Conservation (phyloP, 1,140 invertebrate genomes). For the Trichonephila clavipes region DNA sequence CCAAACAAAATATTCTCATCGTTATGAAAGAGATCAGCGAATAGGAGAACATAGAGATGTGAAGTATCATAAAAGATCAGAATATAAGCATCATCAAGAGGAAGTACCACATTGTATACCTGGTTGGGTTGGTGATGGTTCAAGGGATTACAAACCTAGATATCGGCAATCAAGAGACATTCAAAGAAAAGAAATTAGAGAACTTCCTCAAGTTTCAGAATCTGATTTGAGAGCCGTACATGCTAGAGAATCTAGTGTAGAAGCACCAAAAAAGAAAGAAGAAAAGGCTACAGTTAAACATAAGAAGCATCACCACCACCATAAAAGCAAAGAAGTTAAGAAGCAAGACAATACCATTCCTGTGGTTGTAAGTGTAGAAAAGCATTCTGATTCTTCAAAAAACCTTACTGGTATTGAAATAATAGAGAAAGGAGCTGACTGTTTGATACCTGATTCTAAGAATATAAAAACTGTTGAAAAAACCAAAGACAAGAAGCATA, state of each 20-base stretch:
- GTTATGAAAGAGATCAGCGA: conserved; percentile 58
- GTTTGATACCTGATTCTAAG: conserved; percentile 82
- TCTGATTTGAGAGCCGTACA: conserved; percentile 63
- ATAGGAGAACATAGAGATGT: neutral
- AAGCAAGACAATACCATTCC: conserved; percentile 53
- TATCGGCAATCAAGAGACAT: conserved; percentile 53
- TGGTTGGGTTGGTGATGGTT: conserved; percentile 66
- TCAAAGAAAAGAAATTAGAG: conserved; percentile 66
- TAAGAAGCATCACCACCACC: conserved; percentile 75
- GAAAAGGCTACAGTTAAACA: conserved; percentile 79
- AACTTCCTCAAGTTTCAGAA: conserved; percentile 66
- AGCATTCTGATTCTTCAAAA: conserved; percentile 42
- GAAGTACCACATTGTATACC: conserved; percentile 63
- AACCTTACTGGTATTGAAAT: conserved; percentile 10
- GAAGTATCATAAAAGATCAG: conserved; percentile 63
- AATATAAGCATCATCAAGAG: conserved; percentile 47
- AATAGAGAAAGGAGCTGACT: neutral
- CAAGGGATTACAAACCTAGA: conserved; percentile 59
- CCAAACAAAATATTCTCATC: conserved; percentile 53
- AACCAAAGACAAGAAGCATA: conserved; percentile 77
- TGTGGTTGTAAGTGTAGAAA: neutral
- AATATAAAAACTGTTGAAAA: conserved; percentile 85
- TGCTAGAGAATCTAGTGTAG: conserved; percentile 77
- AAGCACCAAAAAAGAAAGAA: conserved; percentile 74
- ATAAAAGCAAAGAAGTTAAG: conserved; percentile 58